A percentile compares a stretch with the other conserved stretches of the same genome.
Evolutionary conservation across 2,888 invertebrate species (phyloP).

Genomic region (Mythimna vitellina): DNA sequence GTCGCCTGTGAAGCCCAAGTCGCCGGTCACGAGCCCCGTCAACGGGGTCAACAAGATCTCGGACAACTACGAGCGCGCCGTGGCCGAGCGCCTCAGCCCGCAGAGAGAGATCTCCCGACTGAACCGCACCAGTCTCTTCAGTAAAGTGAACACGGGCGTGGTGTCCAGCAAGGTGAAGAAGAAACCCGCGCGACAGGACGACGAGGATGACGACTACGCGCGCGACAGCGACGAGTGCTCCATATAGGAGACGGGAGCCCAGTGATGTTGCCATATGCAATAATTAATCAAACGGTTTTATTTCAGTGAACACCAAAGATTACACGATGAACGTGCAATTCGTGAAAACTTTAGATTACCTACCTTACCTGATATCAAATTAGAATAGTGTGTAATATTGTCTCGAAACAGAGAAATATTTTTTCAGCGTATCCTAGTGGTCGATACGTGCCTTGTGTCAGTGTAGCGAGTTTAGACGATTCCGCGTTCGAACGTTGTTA

Average conservation of each 20-base stretch:
- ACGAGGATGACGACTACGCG: slow-evolving; percentile 89
- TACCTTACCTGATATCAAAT: slow-evolving; percentile 63
- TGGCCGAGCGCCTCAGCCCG: slow-evolving; percentile 85
- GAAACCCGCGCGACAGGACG: slow-evolving; percentile 75
- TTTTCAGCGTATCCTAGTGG: slow-evolving; percentile 86
- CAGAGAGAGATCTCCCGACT: slow-evolving; percentile 79
- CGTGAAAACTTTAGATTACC: slow-evolving; percentile 61
- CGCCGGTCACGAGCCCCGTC: slow-evolving; percentile 81
- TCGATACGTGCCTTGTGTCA: slow-evolving; percentile 86
- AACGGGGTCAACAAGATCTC: slow-evolving; percentile 88
- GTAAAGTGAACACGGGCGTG: slow-evolving; percentile 86
- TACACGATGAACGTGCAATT: slow-evolving; percentile 72
- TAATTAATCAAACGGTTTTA: slow-evolving; percentile 60
- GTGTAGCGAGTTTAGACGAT: slow-evolving; percentile 72
- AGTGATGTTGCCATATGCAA: slow-evolving; percentile 68
- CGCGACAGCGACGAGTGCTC: slow-evolving; percentile 92
- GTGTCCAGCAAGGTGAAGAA: slow-evolving; percentile 83
- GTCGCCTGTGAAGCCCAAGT: slow-evolving; percentile 78
- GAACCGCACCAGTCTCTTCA: slow-evolving; percentile 84
- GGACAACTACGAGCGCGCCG: slow-evolving; percentile 87
- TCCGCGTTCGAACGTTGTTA: slow-evolving; percentile 65
- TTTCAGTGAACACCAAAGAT: slow-evolving; percentile 85
- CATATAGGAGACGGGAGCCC: slow-evolving; percentile 82
- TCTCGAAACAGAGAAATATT: slow-evolving; percentile 83
- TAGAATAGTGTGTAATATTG: slow-evolving; percentile 70